phyloP scores from a whole-genome alignment of 2,797 vertebrate genomes.

The Siniperca obscura region DNA sequence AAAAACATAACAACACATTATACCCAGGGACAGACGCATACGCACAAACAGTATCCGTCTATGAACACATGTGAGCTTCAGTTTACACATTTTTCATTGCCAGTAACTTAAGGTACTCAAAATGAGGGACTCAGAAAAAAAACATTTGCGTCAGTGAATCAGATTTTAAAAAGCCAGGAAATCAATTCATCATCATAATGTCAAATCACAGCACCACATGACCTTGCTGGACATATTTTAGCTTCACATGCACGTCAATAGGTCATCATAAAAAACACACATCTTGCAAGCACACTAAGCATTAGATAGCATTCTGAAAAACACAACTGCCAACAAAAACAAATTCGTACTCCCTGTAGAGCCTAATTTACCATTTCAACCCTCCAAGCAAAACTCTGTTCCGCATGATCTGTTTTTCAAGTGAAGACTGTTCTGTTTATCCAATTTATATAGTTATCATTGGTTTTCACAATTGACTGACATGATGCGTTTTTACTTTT shows the following conservation, averaged over 20 bases:
- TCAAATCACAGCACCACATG: slow-evolving; percentile 55
- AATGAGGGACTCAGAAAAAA: slow-evolving; percentile 15
- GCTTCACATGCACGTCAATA: slow-evolving; percentile 57
- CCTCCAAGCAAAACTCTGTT: slow-evolving; percentile 23
- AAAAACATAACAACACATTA: slow-evolving; percentile 41
- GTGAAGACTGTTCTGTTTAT: slow-evolving; percentile 36
- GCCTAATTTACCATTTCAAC: slow-evolving; percentile 28
- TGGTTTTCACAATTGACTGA: slow-evolving; percentile 26
- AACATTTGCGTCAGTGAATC: slow-evolving; percentile 51
- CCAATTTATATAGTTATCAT: slow-evolving; percentile 13
- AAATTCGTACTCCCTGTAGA: slow-evolving; percentile 37
- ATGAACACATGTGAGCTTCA: slow-evolving; percentile 15
- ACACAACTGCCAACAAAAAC: slow-evolving; percentile 52
- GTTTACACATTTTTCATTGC: slow-evolving; percentile 24
- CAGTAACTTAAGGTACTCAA: slow-evolving; percentile 5
- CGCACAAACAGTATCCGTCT: slow-evolving; percentile 8
- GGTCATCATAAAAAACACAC: slow-evolving; percentile 42
- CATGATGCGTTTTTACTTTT: not conserved
- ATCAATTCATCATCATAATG: slow-evolving; percentile 57
- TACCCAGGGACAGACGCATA: not conserved
- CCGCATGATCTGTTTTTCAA: slow-evolving; percentile 38
- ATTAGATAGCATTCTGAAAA: slow-evolving; percentile 30
- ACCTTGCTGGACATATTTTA: slow-evolving; percentile 28
- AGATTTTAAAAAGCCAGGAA: slow-evolving; percentile 33
- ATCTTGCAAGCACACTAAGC: slow-evolving; percentile 27